Evolutionary conservation across 1,140 invertebrate genomes (phyloP).

Genomic region (Drosophila nigromelanica): DNA sequence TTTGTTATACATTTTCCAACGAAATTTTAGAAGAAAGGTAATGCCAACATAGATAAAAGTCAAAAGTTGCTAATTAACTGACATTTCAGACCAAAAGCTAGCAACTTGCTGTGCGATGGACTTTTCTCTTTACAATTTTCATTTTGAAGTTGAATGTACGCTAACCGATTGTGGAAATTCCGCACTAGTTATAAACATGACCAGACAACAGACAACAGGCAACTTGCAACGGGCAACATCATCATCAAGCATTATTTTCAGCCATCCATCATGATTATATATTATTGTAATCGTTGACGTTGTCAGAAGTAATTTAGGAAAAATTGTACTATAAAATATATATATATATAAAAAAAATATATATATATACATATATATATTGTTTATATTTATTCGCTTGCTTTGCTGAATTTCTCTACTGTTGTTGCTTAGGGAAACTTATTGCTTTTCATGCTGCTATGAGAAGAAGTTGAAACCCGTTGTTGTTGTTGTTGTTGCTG

Average conservation of each 20-base stretch:
- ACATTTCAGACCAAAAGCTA: conserved; percentile 58
- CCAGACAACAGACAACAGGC: conserved; percentile 16
- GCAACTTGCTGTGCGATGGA: conserved; percentile 50
- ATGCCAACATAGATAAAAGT: conserved; percentile 36
- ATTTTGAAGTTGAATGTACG: conserved; percentile 74
- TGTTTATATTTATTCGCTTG: conserved; percentile 44
- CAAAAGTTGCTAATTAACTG: conserved; percentile 75
- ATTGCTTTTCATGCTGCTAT: conserved; percentile 31
- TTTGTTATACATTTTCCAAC: conserved; percentile 69
- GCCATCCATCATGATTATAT: conserved; percentile 42
- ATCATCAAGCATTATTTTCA: conserved; percentile 51
- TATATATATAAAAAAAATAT: neutral
- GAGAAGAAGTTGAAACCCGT: conserved; percentile 37
- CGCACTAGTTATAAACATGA: conserved; percentile 73
- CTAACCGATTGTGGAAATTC: conserved; percentile 76
- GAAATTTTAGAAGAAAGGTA: conserved; percentile 72
- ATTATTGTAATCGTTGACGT: conserved; percentile 43
- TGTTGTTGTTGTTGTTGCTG: conserved; percentile 1
- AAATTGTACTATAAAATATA: conserved; percentile 33
- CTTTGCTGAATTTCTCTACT: conserved; percentile 56
- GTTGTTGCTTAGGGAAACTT: conserved; percentile 59
- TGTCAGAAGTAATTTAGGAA: conserved; percentile 79
- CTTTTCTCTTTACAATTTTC: conserved; percentile 74
- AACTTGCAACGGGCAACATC: conserved; percentile 24
- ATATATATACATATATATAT: conserved; percentile 9